A percentile compares a stretch with the other conserved stretches of the same genome.
These are phyloP conservation scores for Sigmodon hispidus DNA, from an alignment of 2,113 vertebrate genomes.

Conservation along the genomic window DNA sequence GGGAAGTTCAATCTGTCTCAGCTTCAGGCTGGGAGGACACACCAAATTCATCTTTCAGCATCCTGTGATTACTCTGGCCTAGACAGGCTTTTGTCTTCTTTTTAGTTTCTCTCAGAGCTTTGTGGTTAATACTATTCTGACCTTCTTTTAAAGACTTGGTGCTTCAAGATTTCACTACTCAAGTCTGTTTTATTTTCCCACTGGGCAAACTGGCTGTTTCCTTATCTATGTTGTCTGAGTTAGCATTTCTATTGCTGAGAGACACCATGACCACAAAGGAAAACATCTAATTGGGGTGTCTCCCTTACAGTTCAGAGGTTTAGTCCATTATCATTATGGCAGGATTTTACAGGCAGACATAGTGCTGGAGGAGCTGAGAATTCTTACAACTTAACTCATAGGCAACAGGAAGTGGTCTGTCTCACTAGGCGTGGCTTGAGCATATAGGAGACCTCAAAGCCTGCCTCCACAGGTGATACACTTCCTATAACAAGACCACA, in stretches of 20 bases:
- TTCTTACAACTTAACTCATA: no score
- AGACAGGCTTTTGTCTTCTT: background rate
- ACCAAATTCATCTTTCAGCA: background rate
- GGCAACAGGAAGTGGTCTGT: no score
- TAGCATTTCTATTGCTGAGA: no score
- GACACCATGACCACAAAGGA: no score
- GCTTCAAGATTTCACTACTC: constrained; percentile 45
- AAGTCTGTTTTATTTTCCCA: constrained; percentile 59
- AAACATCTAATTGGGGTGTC: no score
- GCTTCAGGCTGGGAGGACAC: background rate
- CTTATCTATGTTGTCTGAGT: background rate
- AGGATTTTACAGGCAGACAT: no score
- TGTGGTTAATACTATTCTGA: background rate
- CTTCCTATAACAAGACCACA: background rate
- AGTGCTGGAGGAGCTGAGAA: no score
- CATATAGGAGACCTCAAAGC: no score
- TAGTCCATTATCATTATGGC: no score
- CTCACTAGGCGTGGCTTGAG: no score
- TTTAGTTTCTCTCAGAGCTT: constrained; percentile 16
- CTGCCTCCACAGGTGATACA: no score
- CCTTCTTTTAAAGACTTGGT: background rate
- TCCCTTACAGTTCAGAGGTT: no score
- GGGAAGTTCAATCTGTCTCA: background rate
- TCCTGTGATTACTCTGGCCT: background rate
- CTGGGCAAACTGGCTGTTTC: constrained; percentile 38